These are phyloP conservation scores for Thrips palmi DNA, from an alignment of 1,140 invertebrate species.

Conservation along the genomic window DNA sequence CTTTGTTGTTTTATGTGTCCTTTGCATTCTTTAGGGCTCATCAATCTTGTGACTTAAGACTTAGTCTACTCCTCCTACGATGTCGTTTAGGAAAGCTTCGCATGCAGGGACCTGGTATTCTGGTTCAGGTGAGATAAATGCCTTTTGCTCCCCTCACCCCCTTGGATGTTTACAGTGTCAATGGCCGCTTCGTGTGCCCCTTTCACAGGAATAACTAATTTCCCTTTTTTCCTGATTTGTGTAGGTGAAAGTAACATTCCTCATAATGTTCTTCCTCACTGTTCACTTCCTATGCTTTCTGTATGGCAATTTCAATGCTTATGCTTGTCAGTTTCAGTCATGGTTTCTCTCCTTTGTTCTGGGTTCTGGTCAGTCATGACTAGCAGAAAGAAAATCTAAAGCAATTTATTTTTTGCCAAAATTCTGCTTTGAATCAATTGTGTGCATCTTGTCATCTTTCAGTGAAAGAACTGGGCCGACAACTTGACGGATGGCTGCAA, in stretches of 20 bases:
- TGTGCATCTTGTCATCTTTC: constrained; percentile 16
- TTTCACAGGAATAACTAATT: neutral
- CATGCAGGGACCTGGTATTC: constrained; percentile 88
- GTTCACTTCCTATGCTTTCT: constrained; percentile 1
- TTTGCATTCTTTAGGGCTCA: no score
- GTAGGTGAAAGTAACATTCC: constrained; percentile 12
- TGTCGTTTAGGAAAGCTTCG: constrained; percentile 42
- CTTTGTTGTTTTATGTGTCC: no score
- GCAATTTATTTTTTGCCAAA: constrained; percentile 9
- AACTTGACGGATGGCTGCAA: constrained; percentile 76
- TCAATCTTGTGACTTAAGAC: no score
- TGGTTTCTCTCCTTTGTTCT: constrained; percentile 2
- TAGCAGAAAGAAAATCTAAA: no score
- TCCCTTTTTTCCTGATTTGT: constrained; percentile 4
- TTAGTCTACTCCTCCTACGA: no score
- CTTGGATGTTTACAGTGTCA: constrained; percentile 16
- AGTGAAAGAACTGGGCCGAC: constrained; percentile 64
- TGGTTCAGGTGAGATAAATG: constrained; percentile 55
- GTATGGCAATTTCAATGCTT: constrained; percentile 3
- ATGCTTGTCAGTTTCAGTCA: neutral
- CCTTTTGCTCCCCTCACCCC: no score
- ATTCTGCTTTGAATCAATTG: constrained; percentile 1
- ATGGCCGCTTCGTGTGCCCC: constrained; percentile 15
- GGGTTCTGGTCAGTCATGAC: no score
- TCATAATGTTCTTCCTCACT: constrained; percentile 11